Conservation (phyloP, 2,797 vertebrate species). For the Eremophila alpestris region DNA sequence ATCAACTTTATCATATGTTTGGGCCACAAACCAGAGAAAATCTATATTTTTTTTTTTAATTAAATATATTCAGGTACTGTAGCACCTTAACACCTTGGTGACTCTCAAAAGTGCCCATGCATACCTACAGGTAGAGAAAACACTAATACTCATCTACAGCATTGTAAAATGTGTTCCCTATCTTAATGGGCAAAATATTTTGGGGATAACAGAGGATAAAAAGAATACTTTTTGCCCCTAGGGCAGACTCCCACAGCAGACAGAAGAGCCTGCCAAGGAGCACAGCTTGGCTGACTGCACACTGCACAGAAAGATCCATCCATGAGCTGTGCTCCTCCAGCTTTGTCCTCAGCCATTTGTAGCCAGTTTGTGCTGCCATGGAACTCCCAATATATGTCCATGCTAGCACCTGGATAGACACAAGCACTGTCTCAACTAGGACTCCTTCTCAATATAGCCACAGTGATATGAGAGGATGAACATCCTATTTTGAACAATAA, state of each 20-base stretch:
- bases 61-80: not conserved
- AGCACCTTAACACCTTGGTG: not conserved
- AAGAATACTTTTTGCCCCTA: not conserved
- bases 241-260: not conserved
- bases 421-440: not conserved
- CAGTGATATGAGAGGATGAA: not conserved
- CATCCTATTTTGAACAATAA: not conserved
- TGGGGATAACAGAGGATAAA: not conserved
- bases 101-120: not conserved
- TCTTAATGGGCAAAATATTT: not conserved
- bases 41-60: accelerated
- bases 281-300: not conserved
- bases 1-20: not conserved
- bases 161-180: not conserved
- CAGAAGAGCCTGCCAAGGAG: not conserved
- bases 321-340: not conserved
- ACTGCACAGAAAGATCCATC: not conserved
- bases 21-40: not conserved
- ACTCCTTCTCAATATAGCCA: not conserved
- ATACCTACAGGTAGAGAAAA: not conserved
- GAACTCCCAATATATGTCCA: not conserved
- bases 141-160: not conserved
- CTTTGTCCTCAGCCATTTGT: not conserved
- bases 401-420: not conserved
- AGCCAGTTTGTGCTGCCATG: not conserved